Base-by-base conservation (phyloP, 2,113 vertebrate species). In the Athene noctua region DNA sequence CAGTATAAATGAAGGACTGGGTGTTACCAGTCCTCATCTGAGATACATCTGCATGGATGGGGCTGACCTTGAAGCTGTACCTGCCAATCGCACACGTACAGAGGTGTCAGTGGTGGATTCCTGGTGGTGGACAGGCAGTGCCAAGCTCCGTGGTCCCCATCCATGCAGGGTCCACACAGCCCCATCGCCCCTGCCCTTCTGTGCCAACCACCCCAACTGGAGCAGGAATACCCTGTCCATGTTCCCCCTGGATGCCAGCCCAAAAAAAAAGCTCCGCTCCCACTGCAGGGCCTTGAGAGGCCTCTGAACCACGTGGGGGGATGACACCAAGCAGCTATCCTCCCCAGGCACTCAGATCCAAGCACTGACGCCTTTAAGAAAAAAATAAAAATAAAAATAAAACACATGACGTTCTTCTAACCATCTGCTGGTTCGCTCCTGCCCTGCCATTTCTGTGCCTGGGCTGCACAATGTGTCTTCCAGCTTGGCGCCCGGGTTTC, bases 261-360 rank as follows among this genome's bases (percentile, higher is more conserved):
- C 75, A 71, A 71, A n/a, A 38, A n/a, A 38, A 42, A 47, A 47
- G 22, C 47, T 71, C 57, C 5, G 2, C 47, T 86, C 67, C 44
- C 32, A 6, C 38, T 2, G 0, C 29, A 40, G n/a, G 32, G 54
- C 38, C 38, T 58, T 9, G 8, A 20, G 0, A 0, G 26, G 55
- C 14, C 68, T 73, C 75, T 77, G 59, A 80, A 42, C 32, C 30
- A 25, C 2, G 0, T 0, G 1, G 6, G 7, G 26, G 7, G 27
- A 85, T 5, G 4, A 9, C 38, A 46, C 29, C 66, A 34, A 70
- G 67, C 19, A 81, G 32, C 15, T 18, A 6, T 25, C 71, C 25
- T 15, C n/a, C n/a, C 42, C 23, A 29, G 22, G 14, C 29, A 55
- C 68, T 51, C 26, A 3, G 15, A 86, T 51, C 57, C 27, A 49